Evolutionary conservation across 2,888 invertebrate genomes (phyloP).

Genomic region (Machimus rusticus): DNA sequence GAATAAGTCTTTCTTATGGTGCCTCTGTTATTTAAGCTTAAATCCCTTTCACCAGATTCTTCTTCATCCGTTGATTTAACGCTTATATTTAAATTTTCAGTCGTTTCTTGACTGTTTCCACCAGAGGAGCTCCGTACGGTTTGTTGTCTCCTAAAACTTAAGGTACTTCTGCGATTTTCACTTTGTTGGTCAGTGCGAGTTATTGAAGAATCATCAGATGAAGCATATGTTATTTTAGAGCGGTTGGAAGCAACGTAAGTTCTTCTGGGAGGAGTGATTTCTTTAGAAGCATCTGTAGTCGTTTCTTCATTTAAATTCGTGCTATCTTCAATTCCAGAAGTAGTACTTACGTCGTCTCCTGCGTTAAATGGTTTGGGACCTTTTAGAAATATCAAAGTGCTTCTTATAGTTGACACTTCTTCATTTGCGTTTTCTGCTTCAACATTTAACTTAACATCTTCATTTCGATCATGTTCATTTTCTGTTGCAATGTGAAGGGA

Average conservation of each 20-base stretch:
- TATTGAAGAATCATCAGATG: neutral
- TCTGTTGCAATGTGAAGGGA: neutral
- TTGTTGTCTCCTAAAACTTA: neutral
- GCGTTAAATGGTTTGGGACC: constrained; percentile 38
- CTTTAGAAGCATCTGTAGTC: neutral
- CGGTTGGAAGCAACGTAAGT: neutral
- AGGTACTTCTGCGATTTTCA: neutral
- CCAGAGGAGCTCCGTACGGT: neutral
- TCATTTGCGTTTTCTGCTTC: neutral
- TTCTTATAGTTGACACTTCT: constrained; percentile 36
- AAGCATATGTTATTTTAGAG: neutral
- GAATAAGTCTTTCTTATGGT: neutral
- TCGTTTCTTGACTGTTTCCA: neutral
- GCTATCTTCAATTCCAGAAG: neutral
- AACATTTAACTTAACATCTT: neutral
- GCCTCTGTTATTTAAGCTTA: neutral
- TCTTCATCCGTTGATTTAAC: neutral
- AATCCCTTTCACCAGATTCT: neutral
- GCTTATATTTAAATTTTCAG: neutral
- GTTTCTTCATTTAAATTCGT: neutral
- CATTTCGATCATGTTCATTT: neutral
- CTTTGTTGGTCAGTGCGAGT: neutral
- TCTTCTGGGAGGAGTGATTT: neutral
- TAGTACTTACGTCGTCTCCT: neutral
- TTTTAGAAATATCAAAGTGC: constrained; percentile 42